These are phyloP conservation scores for Philopotamus ludificatus DNA, from an alignment of 1,140 invertebrate species.

Conservation along the genomic window DNA sequence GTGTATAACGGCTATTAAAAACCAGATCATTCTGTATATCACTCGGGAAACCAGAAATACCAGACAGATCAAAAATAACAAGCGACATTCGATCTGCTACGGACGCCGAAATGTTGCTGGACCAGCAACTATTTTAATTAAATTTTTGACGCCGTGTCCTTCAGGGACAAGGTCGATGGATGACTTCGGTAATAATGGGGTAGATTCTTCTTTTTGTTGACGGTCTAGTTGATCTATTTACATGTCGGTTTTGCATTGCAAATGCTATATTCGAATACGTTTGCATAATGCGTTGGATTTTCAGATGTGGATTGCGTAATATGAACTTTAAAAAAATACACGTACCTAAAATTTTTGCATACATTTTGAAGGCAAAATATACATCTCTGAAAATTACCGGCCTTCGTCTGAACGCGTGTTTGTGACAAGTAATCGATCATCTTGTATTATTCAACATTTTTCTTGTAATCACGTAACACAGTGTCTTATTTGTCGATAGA, in stretches of 20 bases:
- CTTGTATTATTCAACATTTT: conserved; percentile 14
- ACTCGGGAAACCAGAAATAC: conserved; percentile 24
- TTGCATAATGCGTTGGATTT: too few relatives aligned
- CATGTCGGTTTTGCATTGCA: too few relatives aligned
- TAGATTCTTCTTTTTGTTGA: too few relatives aligned
- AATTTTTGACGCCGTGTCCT: conserved; percentile 20
- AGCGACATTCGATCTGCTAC: conserved; percentile 15
- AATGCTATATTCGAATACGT: too few relatives aligned
- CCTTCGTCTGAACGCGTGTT: too few relatives aligned
- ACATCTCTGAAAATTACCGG: too few relatives aligned
- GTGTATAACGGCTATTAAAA: conserved; percentile 1
- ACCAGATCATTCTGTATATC: conserved; percentile 15
- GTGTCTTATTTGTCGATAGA: not conserved
- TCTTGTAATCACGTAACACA: conserved; percentile 3
- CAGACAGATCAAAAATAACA: conserved; percentile 15
- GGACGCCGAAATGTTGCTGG: conserved; percentile 18
- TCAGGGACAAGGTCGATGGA: conserved; percentile 17
- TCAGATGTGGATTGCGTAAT: too few relatives aligned
- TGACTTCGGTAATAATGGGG: not conserved
- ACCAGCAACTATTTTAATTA: conserved; percentile 23
- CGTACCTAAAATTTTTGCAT: too few relatives aligned
- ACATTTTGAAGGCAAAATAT: too few relatives aligned
- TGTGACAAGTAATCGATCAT: conserved; percentile 19
- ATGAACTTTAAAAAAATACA: too few relatives aligned
- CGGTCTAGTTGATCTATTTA: too few relatives aligned